phyloP scores from a whole-genome alignment of 2,113 vertebrate species.

The Pampusana beccarii region DNA sequence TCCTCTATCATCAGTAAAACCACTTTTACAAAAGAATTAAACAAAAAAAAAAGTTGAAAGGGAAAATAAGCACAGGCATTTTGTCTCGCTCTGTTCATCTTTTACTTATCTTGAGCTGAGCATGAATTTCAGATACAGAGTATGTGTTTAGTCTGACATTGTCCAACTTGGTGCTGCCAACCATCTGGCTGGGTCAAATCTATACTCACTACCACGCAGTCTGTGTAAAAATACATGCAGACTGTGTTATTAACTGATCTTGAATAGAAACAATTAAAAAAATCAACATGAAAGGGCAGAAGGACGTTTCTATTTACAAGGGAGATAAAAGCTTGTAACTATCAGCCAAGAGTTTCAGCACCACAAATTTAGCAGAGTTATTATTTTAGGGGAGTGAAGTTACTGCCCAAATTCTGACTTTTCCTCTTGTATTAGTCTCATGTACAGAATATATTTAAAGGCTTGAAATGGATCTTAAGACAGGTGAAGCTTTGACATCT shows the following conservation, averaged over 20 bases:
- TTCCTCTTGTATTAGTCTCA: not conserved
- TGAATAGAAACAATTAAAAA: not conserved
- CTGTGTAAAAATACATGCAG: not conserved
- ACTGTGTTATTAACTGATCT: not conserved
- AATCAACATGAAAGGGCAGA: not conserved
- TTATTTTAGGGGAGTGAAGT: not conserved
- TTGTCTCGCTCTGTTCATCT: not conserved
- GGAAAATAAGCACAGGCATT: not conserved
- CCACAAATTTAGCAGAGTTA: not conserved
- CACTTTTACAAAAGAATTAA: not conserved
- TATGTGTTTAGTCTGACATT: not conserved
- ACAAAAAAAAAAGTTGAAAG: not conserved
- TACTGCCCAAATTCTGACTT: slow-evolving; percentile 17
- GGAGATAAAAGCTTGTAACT: not conserved
- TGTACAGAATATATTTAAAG: not conserved
- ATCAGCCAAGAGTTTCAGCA: slow-evolving; percentile 46
- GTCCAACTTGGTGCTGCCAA: not conserved
- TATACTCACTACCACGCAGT: not conserved
- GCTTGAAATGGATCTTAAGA: not conserved
- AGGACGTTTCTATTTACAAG: not conserved
- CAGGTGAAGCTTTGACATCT: not conserved
- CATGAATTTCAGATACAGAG: not conserved
- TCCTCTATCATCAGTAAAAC: not conserved
- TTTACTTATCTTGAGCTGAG: not conserved
- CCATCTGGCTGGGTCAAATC: not conserved